These are phyloP conservation scores for Lepisosteus osseus DNA, from an alignment of 2,113 vertebrate species.

Conservation along the genomic window DNA sequence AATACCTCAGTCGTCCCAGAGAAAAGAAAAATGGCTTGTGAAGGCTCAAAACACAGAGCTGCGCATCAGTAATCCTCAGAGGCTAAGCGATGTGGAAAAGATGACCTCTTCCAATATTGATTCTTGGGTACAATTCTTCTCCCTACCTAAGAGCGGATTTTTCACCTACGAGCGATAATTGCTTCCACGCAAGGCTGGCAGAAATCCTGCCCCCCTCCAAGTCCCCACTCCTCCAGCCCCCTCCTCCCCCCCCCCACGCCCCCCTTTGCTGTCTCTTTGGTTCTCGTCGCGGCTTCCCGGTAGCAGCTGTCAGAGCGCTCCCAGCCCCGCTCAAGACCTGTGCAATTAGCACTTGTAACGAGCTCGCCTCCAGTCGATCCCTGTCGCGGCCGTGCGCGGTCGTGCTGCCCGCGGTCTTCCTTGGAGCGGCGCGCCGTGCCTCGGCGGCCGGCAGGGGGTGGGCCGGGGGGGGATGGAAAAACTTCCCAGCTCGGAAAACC, in stretches of 20 bases:
- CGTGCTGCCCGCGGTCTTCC: neutral
- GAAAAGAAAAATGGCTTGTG: constrained; percentile 18
- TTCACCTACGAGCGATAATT: constrained; percentile 27
- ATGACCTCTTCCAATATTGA: constrained; percentile 41
- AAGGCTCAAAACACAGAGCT: constrained; percentile 34
- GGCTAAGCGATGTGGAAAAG: constrained; percentile 33
- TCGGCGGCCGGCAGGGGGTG: constrained; percentile 12
- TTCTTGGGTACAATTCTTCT: constrained; percentile 45
- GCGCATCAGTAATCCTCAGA: constrained; percentile 51
- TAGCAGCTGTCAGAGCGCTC: constrained; percentile 13
- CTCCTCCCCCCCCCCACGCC: constrained; percentile 15
- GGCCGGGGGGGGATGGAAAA: constrained; percentile 21
- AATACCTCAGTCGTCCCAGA: constrained; percentile 10
- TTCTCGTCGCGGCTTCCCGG: constrained; percentile 32
- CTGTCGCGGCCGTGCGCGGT: constrained; percentile 16
- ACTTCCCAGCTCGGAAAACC: constrained; percentile 35
- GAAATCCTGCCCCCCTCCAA: constrained; percentile 19
- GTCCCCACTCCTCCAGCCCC: constrained; percentile 15
- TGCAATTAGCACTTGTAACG: constrained; percentile 30
- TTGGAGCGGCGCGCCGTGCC: neutral
- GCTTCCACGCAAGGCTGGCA: constrained; percentile 38
- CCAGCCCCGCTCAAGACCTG: constrained; percentile 20
- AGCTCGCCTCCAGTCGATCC: constrained; percentile 9
- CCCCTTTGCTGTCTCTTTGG: constrained; percentile 26
- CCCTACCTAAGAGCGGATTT: constrained; percentile 32